Evolutionary conservation across 2,888 invertebrate genomes (phyloP).

Genomic region (Polymixis flavicincta): DNA sequence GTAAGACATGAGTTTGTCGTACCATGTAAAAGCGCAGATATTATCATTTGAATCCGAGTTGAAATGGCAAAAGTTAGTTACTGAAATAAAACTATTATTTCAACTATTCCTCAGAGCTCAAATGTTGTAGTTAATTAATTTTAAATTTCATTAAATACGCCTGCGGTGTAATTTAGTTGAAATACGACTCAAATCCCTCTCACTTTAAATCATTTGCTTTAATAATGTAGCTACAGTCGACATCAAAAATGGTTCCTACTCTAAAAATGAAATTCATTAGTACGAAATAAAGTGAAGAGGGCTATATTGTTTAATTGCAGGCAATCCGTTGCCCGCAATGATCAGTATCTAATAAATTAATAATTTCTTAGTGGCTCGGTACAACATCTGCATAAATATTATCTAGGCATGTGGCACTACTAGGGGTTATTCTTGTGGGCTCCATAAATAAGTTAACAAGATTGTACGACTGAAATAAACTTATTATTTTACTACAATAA

Average conservation of each 20-base stretch:
- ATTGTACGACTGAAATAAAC: no score
- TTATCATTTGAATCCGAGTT: slow-evolving; percentile 21
- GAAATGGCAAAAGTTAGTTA: slow-evolving; percentile 22
- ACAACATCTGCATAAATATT: no score
- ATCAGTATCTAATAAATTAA: no score
- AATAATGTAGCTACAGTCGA: slow-evolving; percentile 19
- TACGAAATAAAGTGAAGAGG: background rate
- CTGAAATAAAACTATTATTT: slow-evolving; percentile 43
- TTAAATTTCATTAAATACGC: slow-evolving; percentile 58
- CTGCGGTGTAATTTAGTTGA: slow-evolving; percentile 49
- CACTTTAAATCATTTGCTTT: slow-evolving; percentile 35
- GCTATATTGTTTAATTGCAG: no score
- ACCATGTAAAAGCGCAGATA: background rate
- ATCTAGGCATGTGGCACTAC: no score
- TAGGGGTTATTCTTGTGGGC: no score
- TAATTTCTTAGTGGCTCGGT: no score
- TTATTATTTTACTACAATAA: no score
- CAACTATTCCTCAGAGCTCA: slow-evolving; percentile 29
- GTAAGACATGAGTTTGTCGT: background rate
- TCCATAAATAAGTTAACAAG: no score
- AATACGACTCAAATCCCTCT: slow-evolving; percentile 40
- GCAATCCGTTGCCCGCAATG: no score
- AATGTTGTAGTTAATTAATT: slow-evolving; percentile 59
- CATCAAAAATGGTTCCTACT: slow-evolving; percentile 1
- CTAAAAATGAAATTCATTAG: background rate